phyloP scores from a whole-genome alignment of 2,888 invertebrate genomes.

The Mesorhabditis belari region DNA sequence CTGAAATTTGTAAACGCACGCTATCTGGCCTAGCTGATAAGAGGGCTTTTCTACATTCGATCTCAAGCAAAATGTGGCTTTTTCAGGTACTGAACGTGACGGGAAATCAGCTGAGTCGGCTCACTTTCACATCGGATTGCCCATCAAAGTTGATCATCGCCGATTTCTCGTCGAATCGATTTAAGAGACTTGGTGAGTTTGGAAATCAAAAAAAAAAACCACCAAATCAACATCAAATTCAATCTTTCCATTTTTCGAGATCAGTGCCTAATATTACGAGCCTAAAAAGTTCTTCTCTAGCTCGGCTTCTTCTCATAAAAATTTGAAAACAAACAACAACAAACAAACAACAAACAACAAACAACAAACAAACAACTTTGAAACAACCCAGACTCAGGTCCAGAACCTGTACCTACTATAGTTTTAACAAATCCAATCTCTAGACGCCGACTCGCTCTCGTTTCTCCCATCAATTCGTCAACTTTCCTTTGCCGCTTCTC shows the following conservation, averaged over 20 bases:
- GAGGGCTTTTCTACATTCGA: too few species aligned
- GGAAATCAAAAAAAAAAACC: background rate
- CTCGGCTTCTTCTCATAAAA: too few species aligned
- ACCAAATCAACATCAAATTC: background rate
- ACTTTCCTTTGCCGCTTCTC: slow-evolving; percentile 28
- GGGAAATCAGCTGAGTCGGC: slow-evolving; percentile 22
- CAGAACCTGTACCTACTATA: too few species aligned
- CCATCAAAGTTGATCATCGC: slow-evolving; percentile 41
- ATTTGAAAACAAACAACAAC: too few species aligned
- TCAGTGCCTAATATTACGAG: background rate
- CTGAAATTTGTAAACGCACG: too few species aligned
- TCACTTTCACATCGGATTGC: slow-evolving; percentile 24
- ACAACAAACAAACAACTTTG: background rate
- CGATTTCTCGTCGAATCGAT: slow-evolving; percentile 38
- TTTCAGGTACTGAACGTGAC: slow-evolving; percentile 46
- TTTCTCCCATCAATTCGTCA: slow-evolving; percentile 28
- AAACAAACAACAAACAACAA: slow-evolving; percentile 10
- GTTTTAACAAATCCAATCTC: slow-evolving; percentile 21
- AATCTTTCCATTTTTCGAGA: background rate
- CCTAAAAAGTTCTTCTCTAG: too few species aligned
- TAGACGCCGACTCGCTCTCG: slow-evolving; percentile 15
- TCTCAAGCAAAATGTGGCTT: too few species aligned
- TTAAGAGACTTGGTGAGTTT: slow-evolving; percentile 18
- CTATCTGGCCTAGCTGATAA: too few species aligned
- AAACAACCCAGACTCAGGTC: background rate